phyloP scores from a whole-genome alignment of 2,888 invertebrate species.

The Toxonevra muliebris region DNA sequence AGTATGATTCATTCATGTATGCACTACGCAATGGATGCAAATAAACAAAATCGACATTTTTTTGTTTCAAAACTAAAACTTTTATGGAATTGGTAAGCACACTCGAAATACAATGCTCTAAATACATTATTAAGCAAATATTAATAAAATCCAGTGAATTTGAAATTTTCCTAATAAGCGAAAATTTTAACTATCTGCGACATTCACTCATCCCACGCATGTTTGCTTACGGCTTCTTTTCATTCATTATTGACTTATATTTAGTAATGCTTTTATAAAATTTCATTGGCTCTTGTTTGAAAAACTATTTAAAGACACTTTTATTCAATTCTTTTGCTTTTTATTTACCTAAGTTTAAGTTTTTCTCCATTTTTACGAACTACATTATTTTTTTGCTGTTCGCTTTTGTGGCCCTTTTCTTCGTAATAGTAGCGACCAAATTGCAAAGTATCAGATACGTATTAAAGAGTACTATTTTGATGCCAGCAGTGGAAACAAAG shows the following conservation, averaged over 20 bases:
- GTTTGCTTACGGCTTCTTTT: slow-evolving; percentile 4
- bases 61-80: neutral
- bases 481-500: no score
- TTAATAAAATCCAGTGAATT: slow-evolving; percentile 16
- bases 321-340: neutral
- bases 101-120: neutral
- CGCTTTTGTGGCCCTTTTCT: slow-evolving; percentile 23
- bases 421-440: slow-evolving; percentile 6
- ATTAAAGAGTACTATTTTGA: neutral
- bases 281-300: neutral
- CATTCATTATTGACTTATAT: neutral
- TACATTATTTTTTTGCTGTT: slow-evolving; percentile 33
- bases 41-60: neutral
- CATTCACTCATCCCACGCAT: slow-evolving; percentile 8
- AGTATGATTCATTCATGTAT: neutral
- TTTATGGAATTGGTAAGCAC: neutral
- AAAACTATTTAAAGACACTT: neutral
- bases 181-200: neutral
- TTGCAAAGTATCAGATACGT: neutral
- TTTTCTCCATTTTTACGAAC: slow-evolving; percentile 36
- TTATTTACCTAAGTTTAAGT: slow-evolving; percentile 35
- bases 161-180: neutral
- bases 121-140: slow-evolving; percentile 17
- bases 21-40: neutral
- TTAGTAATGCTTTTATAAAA: neutral